These are phyloP conservation scores for Formica exsecta DNA, from an alignment of 1,140 invertebrate species.

Conservation along the genomic window DNA sequence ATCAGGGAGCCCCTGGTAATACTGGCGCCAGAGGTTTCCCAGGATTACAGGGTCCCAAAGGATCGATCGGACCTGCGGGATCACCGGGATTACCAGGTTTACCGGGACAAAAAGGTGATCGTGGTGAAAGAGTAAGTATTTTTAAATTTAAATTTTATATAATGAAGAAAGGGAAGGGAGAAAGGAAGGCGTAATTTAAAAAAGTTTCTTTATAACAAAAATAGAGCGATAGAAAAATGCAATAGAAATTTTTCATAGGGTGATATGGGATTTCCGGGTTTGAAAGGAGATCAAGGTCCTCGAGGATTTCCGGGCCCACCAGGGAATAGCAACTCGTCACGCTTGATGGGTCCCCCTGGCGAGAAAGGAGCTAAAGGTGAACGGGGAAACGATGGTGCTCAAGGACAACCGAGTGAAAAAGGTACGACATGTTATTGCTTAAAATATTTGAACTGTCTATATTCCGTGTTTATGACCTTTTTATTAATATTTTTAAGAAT, in stretches of 20 bases:
- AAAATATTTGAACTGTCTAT: no score
- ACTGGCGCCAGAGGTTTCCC: slow-evolving; percentile 80
- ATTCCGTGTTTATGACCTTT: neutral
- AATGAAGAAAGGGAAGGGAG: neutral
- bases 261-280: slow-evolving; percentile 75
- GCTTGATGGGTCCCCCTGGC: slow-evolving; percentile 68
- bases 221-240: neutral
- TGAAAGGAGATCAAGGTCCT: slow-evolving; percentile 80
- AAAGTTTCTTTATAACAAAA: neutral
- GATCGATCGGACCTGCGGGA: slow-evolving; percentile 70
- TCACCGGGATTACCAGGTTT: slow-evolving; percentile 67
- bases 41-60: slow-evolving; percentile 72
- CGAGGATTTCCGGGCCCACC: slow-evolving; percentile 79
- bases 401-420: slow-evolving; percentile 80
- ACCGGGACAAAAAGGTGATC: slow-evolving; percentile 73
- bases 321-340: slow-evolving; percentile 52
- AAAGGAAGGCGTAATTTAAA: neutral
- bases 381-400: slow-evolving; percentile 80
- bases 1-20: slow-evolving; percentile 71
- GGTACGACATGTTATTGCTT: slow-evolving; percentile 65
- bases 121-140: slow-evolving; percentile 65
- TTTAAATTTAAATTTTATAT: neutral
- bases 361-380: slow-evolving; percentile 85
- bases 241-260: slow-evolving; percentile 59
- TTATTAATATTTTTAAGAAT: slow-evolving; percentile 24